A percentile compares a stretch with the other conserved stretches of the same genome.
phyloP scores from a whole-genome alignment of 2,888 invertebrate species.

The Caenorhabditis zanzibari region DNA sequence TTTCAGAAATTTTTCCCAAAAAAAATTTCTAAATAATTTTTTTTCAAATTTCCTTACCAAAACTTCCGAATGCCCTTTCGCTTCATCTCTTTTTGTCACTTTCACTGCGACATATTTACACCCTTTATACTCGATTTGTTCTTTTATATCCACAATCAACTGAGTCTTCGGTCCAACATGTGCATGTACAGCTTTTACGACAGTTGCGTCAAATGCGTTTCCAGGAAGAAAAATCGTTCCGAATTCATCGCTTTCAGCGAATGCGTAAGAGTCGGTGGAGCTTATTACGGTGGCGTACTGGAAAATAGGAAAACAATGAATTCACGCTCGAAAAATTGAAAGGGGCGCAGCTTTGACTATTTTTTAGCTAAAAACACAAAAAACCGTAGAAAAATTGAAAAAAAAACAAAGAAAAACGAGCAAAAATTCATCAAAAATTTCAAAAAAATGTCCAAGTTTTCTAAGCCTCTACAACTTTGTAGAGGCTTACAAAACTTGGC shows the following conservation, averaged over 20 bases:
- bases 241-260: not conserved
- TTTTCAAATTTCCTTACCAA: constrained; percentile 5
- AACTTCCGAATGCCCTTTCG: not conserved
- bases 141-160: constrained; percentile 29
- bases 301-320: not conserved
- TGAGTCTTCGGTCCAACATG: constrained; percentile 6
- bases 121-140: constrained; percentile 35
- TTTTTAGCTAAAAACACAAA: too few relatives aligned
- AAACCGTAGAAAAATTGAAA: too few relatives aligned
- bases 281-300: constrained; percentile 19
- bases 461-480: too few relatives aligned
- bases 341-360: too few relatives aligned
- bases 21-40: too few relatives aligned
- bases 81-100: constrained; percentile 13
- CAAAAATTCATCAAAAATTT: too few relatives aligned
- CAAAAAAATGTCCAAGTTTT: too few relatives aligned
- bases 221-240: constrained; percentile 61
- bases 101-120: constrained; percentile 41
- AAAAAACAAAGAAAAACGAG: too few relatives aligned
- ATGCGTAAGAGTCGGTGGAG: constrained; percentile 17
- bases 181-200: constrained; percentile 10
- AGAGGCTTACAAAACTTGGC: too few relatives aligned
- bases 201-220: constrained; percentile 34
- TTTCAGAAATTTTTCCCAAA: not conserved
- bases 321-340: not conserved